Conservation (phyloP, 2,113 vertebrate species). For the rat (Rattus norvegicus) region DNA sequence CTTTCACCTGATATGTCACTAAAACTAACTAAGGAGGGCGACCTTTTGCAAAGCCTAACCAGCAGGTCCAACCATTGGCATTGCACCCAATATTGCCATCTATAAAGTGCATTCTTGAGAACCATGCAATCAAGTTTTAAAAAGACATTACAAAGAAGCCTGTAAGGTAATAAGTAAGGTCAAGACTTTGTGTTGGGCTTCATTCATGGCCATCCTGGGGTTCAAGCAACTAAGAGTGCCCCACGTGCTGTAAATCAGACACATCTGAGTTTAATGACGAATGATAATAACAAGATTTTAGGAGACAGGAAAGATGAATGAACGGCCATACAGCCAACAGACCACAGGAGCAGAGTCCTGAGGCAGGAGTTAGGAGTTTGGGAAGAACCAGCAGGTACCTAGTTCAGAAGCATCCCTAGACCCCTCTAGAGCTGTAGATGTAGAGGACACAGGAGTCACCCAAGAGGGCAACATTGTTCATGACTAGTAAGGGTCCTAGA, state of each 20-base stretch:
- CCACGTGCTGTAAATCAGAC: neutral
- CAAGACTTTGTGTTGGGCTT: neutral
- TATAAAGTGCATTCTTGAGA: neutral
- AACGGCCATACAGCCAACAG: neutral
- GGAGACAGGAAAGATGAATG: neutral
- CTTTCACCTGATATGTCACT: neutral
- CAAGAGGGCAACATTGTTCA: neutral
- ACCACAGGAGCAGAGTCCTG: neutral
- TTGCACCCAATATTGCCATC: neutral
- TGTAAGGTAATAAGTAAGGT: too few species aligned
- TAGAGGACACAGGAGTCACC: neutral
- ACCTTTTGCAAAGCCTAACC: neutral
- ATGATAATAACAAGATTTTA: neutral
- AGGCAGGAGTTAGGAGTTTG: neutral
- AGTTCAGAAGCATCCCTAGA: neutral
- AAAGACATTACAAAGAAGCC: neutral
- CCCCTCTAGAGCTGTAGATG: neutral
- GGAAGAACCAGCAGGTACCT: neutral
- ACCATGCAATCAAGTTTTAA: neutral
- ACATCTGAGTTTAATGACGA: neutral
- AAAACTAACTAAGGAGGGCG: neutral
- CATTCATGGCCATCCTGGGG: neutral
- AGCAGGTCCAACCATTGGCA: neutral
- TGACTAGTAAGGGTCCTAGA: neutral
- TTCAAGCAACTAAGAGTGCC: neutral